Conservation (phyloP, 2,888 invertebrate genomes). For the Macaria liturata region DNA sequence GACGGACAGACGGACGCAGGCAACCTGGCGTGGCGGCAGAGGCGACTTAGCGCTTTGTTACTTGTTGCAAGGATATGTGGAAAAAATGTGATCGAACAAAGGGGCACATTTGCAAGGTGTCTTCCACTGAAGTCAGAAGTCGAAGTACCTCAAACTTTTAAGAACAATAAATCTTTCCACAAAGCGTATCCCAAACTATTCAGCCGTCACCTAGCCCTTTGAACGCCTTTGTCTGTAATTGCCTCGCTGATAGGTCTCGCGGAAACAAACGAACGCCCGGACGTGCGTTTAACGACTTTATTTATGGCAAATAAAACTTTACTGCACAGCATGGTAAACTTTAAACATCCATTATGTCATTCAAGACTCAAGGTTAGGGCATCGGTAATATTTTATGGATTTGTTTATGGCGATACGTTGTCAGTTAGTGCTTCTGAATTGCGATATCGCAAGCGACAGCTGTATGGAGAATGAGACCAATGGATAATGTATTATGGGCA, state of each 20-base stretch:
- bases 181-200: slow-evolving; percentile 43
- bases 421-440: slow-evolving; percentile 19
- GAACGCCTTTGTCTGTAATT: slow-evolving; percentile 52
- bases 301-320: slow-evolving; percentile 63
- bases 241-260: slow-evolving; percentile 49
- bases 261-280: slow-evolving; percentile 47
- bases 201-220: slow-evolving; percentile 43
- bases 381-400: slow-evolving; percentile 39
- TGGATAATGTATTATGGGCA: slow-evolving; percentile 13
- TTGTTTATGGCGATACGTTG: slow-evolving; percentile 23
- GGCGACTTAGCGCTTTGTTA: too few relatives aligned
- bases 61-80: too few relatives aligned
- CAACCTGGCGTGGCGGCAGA: too few relatives aligned
- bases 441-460: slow-evolving; percentile 12
- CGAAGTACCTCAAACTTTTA: slow-evolving; percentile 30
- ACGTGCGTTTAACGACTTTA: slow-evolving; percentile 53
- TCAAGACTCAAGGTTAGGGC: slow-evolving; percentile 52
- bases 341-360: slow-evolving; percentile 42
- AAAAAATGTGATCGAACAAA: background rate
- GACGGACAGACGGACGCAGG: slow-evolving; percentile 18
- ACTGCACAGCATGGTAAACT: slow-evolving; percentile 42
- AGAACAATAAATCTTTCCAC: slow-evolving; percentile 48
- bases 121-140: slow-evolving; percentile 28
- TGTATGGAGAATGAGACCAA: slow-evolving; percentile 1
- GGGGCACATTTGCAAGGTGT: slow-evolving; percentile 42